phyloP scores from a whole-genome alignment of 2,888 invertebrate genomes.

The Chloroclysta siterata region DNA sequence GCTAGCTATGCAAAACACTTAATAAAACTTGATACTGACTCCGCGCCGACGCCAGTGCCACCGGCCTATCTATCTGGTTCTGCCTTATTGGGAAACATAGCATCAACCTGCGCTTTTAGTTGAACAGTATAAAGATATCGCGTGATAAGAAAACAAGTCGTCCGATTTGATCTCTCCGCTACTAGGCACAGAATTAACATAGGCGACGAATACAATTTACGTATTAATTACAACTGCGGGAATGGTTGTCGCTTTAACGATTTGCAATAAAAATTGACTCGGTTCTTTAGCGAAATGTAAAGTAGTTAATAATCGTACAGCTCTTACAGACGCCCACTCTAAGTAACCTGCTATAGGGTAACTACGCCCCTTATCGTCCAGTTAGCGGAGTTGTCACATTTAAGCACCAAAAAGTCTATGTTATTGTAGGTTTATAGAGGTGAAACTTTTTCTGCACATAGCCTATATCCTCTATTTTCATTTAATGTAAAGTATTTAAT shows the following conservation, averaged over 20 bases:
- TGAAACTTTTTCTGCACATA: too few species aligned
- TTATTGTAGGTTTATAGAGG: too few species aligned
- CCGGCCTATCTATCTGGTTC: slow-evolving; percentile 58
- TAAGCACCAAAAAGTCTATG: too few species aligned
- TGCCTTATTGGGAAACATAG: slow-evolving; percentile 63
- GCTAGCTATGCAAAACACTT: slow-evolving; percentile 61
- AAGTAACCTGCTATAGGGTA: too few species aligned
- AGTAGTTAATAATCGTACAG: neutral
- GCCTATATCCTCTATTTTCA: too few species aligned
- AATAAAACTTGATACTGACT: slow-evolving; percentile 52
- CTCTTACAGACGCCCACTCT: neutral
- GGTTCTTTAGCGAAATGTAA: slow-evolving; percentile 18
- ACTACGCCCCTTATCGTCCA: too few species aligned
- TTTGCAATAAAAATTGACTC: slow-evolving; percentile 47
- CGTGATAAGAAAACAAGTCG: slow-evolving; percentile 52
- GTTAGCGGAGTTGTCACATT: too few species aligned
- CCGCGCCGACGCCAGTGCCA: slow-evolving; percentile 40
- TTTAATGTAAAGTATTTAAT: too few species aligned
- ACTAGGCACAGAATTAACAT: slow-evolving; percentile 54
- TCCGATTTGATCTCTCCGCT: slow-evolving; percentile 53
- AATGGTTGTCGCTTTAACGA: slow-evolving; percentile 35
- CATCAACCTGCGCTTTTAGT: slow-evolving; percentile 56
- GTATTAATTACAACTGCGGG: slow-evolving; percentile 48
- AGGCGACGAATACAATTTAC: slow-evolving; percentile 61
- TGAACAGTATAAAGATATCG: slow-evolving; percentile 51